Base-by-base conservation (phyloP, 2,113 vertebrate species). In the Dasyurus viverrinus region DNA sequence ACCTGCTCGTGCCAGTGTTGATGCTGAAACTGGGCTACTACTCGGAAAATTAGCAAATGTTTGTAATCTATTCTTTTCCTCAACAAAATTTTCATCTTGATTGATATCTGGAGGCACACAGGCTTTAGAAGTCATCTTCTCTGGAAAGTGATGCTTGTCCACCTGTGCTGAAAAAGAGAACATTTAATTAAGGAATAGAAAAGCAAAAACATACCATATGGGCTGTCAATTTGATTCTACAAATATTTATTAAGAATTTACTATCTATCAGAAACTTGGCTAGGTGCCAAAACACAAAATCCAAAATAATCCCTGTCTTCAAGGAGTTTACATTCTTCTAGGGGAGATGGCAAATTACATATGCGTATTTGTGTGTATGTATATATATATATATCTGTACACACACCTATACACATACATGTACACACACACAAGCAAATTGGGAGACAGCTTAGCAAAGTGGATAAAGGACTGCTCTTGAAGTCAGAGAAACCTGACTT, bases 1-100 rank as follows among this genome's bases (percentile, higher is more conserved):
- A 53, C 99, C 99, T 36, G 99, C 99, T 50, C 97, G 98, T 50
- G 99, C 99, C 54, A 99, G 91, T 1, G 98, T 98, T 57, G 97
- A 97, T 0, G 98, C 98, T 0, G 99, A 98, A 91, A 99, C 96
- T 0, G 99, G 98, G 54, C 98, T 98, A 91, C 48, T 95, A 93
- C 96, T 98, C 25, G 98, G 98, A 93, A 99, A 99, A 92, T 96
- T 98, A 46, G 55, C 94, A 97, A 99, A 99, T 0, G 99, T 99
- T 91, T 94, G 97, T 54, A 99, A 94, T 47, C 99, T 99, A 48
- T 60, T 94, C 11, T 47, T 92, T 25, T 99, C 98, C 57, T 96
- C 93, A 42, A 99, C 98, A 98, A 99, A 99, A 36, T 99, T 99
- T 27, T 97, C 76, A 96, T 99, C 98, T 47, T 95, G 48, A n/a